Conservation (phyloP, 1,140 invertebrate species). For the Diorhabda elongata region DNA sequence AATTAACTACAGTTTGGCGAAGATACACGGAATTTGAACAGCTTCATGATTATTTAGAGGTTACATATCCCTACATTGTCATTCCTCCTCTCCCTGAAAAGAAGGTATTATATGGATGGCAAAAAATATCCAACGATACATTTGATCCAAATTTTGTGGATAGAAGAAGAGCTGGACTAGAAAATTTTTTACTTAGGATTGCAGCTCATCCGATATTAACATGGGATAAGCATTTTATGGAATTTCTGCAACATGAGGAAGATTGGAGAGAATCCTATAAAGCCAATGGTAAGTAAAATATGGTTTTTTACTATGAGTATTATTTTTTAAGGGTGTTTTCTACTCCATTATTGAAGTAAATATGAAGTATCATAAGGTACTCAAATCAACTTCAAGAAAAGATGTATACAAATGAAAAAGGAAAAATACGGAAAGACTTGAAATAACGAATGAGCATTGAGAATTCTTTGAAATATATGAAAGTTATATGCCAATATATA, state of each 20-base stretch:
- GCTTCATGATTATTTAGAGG: conserved; percentile 69
- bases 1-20: conserved; percentile 69
- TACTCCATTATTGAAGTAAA: too few relatives aligned
- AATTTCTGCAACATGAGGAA: conserved; percentile 69
- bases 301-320: conserved; percentile 7
- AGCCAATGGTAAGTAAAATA: conserved; percentile 56
- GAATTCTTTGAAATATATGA: too few relatives aligned
- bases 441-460: too few relatives aligned
- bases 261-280: conserved; percentile 74
- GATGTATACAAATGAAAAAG: too few relatives aligned
- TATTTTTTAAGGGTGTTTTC: conserved; percentile 8
- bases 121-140: conserved; percentile 71
- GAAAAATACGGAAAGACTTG: too few relatives aligned
- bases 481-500: too few relatives aligned
- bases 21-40: conserved; percentile 83
- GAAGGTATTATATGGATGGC: conserved; percentile 74
- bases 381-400: too few relatives aligned
- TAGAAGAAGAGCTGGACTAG: conserved; percentile 70
- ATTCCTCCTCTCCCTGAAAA: conserved; percentile 80
- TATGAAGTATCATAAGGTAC: too few relatives aligned
- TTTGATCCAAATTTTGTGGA: conserved; percentile 86
- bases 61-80: conserved; percentile 72
- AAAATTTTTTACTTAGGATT: conserved; percentile 74
- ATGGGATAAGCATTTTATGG: conserved; percentile 70
- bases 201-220: conserved; percentile 72